Conservation (phyloP, 2,888 invertebrate species). For the Tenodera sinensis region DNA sequence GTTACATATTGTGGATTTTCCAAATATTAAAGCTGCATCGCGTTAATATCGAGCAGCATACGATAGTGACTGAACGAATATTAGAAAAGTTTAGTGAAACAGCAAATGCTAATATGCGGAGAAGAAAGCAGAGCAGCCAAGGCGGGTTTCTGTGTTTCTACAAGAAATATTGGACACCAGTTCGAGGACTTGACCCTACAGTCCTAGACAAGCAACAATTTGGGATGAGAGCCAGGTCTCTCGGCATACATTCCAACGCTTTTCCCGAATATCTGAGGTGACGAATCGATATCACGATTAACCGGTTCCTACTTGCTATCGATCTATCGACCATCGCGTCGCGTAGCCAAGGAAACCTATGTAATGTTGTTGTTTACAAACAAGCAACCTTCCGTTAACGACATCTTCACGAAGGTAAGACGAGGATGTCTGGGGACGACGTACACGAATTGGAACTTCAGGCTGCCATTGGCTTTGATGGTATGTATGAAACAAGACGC, state of each 20-base stretch:
- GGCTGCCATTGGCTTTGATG: conserved; percentile 79
- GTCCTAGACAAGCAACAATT: neutral
- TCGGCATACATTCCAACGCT: neutral
- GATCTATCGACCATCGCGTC: neutral
- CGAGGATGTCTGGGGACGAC: conserved; percentile 38
- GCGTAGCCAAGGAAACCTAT: neutral
- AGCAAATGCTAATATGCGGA: too few relatives aligned
- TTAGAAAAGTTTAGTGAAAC: too few relatives aligned
- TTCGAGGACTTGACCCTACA: neutral
- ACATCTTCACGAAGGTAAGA: too few relatives aligned
- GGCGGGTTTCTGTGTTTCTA: neutral
- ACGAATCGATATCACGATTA: too few relatives aligned
- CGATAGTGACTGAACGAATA: too few relatives aligned
- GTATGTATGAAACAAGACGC: conserved; percentile 45
- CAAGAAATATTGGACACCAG: neutral
- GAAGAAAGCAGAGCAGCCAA: too few relatives aligned
- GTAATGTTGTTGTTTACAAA: neutral
- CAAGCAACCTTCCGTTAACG: neutral
- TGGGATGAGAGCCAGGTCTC: neutral
- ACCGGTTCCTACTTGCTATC: neutral
- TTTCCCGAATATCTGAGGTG: neutral
- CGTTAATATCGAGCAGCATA: too few relatives aligned
- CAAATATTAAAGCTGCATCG: too few relatives aligned
- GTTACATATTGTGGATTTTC: too few relatives aligned
- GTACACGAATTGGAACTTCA: conserved; percentile 61